These are phyloP conservation scores for Rafetus swinhoei DNA, from an alignment of 2,113 vertebrate species.

Conservation along the genomic window DNA sequence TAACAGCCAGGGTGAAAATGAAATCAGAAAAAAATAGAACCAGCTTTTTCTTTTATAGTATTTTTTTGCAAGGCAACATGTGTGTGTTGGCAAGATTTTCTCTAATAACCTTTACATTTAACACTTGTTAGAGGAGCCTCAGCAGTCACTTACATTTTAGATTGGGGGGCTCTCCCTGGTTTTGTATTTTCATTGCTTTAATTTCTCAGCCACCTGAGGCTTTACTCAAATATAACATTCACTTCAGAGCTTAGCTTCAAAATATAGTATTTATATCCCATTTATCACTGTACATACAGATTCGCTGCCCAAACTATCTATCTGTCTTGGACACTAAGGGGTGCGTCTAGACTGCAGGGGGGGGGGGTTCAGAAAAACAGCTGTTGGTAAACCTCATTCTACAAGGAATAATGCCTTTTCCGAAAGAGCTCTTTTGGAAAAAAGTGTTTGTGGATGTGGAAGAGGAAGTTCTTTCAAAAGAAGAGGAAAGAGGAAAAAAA, in stretches of 20 bases:
- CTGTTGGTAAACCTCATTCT: too few relatives aligned
- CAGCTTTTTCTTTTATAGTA: background rate
- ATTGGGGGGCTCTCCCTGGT: background rate
- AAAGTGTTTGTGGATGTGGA: too few relatives aligned
- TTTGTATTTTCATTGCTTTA: background rate
- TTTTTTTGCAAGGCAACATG: background rate
- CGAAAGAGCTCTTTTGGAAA: too few relatives aligned
- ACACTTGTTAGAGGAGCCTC: background rate
- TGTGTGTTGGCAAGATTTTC: background rate
- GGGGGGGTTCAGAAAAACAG: too few relatives aligned
- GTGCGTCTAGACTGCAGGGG: too few relatives aligned
- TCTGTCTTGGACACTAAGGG: background rate
- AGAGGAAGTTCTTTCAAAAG: too few relatives aligned
- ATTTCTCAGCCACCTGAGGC: constrained; percentile 28
- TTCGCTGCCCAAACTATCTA: constrained; percentile 32
- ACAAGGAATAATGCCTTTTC: too few relatives aligned
- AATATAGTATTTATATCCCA: constrained; percentile 44
- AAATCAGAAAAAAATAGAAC: constrained; percentile 29
- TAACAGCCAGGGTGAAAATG: constrained; percentile 43
- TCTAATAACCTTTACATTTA: background rate
- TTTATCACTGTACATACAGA: constrained; percentile 45
- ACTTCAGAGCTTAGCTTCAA: constrained; percentile 40
- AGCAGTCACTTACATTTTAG: background rate
- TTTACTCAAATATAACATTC: constrained; percentile 55
- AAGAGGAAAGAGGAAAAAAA: too few relatives aligned